Conservation (phyloP, 2,113 vertebrate genomes). For the Marmota flaviventris region DNA sequence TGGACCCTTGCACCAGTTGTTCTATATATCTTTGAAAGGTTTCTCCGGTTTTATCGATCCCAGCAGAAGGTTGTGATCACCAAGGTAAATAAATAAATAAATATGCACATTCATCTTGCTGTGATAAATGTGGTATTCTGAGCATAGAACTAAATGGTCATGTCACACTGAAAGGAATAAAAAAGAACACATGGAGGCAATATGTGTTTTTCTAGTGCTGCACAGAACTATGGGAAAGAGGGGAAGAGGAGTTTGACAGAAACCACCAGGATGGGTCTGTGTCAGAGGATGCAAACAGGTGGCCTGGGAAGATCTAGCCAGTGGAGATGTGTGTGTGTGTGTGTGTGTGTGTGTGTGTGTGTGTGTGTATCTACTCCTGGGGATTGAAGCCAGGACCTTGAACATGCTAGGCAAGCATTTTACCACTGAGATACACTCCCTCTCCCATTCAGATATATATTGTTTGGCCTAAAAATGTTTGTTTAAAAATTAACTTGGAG, state of each 20-base stretch:
- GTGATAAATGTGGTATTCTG: neutral
- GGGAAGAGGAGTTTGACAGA: neutral
- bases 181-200: neutral
- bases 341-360: too few relatives aligned
- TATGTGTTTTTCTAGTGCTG: neutral
- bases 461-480: constrained; percentile 12
- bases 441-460: neutral
- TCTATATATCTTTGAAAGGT: constrained; percentile 93
- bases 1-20: constrained; percentile 93
- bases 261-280: neutral
- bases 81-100: constrained; percentile 88
- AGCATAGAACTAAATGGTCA: constrained; percentile 7
- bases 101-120: neutral
- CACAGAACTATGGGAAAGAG: constrained; percentile 19
- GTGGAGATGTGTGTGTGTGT: neutral
- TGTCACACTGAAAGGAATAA: neutral
- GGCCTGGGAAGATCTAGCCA: neutral
- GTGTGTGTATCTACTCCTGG: too few relatives aligned
- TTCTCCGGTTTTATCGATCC: constrained; percentile 92
- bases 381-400: neutral
- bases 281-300: neutral
- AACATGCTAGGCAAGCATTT: too few relatives aligned
- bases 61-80: constrained; percentile 91
- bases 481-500: neutral
- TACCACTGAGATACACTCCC: too few relatives aligned